Evolutionary conservation across 2,113 vertebrate genomes (phyloP).

Genomic region (Menura novaehollandiae): DNA sequence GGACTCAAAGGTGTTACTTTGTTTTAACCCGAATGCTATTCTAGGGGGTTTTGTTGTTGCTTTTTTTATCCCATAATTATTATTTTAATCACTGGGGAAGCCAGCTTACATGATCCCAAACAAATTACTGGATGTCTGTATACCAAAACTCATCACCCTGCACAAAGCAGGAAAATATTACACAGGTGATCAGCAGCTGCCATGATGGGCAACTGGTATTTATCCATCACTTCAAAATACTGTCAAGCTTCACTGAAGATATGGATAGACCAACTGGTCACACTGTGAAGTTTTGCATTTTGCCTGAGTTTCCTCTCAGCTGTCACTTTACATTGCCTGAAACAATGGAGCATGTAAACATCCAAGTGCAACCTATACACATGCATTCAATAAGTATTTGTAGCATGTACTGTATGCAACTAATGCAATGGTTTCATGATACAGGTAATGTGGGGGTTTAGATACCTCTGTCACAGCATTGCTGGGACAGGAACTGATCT

Average conservation of each 20-base stretch:
- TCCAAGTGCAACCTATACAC: neutral
- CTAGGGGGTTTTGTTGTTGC: neutral
- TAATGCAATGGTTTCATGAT: neutral
- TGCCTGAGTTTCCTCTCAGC: neutral
- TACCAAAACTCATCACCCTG: neutral
- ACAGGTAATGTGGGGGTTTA: neutral
- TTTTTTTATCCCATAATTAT: neutral
- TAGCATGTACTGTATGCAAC: neutral
- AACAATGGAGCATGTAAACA: accelerated
- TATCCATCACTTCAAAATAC: neutral
- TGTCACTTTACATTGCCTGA: neutral
- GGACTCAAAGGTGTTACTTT: slow-evolving; percentile 16
- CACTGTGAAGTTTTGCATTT: neutral
- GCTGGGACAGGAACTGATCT: neutral
- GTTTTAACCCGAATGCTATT: neutral
- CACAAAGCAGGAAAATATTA: neutral
- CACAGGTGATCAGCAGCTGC: neutral
- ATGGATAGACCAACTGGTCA: neutral
- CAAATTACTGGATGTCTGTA: neutral
- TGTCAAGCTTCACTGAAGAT: neutral
- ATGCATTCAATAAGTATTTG: neutral
- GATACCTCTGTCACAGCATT: neutral
- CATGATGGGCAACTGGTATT: neutral
- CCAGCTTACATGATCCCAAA: neutral
- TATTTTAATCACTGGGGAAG: neutral